Base-by-base conservation (phyloP, 1,140 invertebrate species). In the Procambarus virginalis region DNA sequence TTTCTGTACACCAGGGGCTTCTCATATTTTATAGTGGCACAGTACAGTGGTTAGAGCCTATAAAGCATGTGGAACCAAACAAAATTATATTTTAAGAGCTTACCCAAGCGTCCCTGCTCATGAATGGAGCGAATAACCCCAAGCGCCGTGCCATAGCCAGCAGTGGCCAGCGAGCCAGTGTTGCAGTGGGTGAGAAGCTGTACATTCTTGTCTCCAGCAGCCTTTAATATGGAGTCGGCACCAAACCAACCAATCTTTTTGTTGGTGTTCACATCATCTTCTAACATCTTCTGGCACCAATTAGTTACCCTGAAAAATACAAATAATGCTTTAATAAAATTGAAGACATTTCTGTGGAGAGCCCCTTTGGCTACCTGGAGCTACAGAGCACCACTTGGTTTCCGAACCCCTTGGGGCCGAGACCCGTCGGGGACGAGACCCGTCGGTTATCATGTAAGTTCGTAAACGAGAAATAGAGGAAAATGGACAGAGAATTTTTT, bases 131-230 rank as follows among this genome's bases (percentile, higher is more conserved):
- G 95, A 84, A 99, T 97, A 9, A 99, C 98, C 90, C 99, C 99
- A 80, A 99, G 94, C 49, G 99, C 99, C 51, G 99, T 99, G 4
- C 99, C 99, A 94, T 99, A 99, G 10, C 97, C 98, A 89, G 97
- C 97, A 49, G 99, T 99, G 2, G 99, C 99, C 91, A 99, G 94
- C 9, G 98, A 98, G 0, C 99, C 99, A 14, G 99, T 99, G 94
- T 99, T 99, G 93, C 99, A 99, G 93, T 99, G 98, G 3, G 99
- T 99, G 2, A 99, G 94, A 17, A 99, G 94, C 81, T 95, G 95
- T 0, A 98, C 95, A 70, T 94, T 93, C 34, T 46, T 84, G 55
- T 55, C 84, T 48, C 94, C 94, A 92, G 96, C 95, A 10, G 92
- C 81, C 0, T 95, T 94, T 6, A 97, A 92, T 92, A 99, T 97